Evolutionary conservation across 2,888 invertebrate genomes (phyloP).

Genomic region (Drosophila meridiana): DNA sequence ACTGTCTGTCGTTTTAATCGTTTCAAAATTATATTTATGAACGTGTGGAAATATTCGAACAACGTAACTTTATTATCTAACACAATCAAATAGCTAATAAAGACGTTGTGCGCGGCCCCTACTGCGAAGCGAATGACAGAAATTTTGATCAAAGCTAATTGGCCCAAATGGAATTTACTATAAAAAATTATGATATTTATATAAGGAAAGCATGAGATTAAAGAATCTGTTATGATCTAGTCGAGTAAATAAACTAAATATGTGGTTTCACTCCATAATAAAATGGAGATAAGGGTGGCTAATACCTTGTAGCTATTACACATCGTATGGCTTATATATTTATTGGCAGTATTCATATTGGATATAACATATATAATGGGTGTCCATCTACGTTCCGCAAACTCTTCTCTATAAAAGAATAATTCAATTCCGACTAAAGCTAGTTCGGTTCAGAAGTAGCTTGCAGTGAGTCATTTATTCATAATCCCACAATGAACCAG

Average conservation of each 20-base stretch:
- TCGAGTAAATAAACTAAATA: neutral
- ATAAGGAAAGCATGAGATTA: neutral
- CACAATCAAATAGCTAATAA: neutral
- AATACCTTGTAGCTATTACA: too few species aligned
- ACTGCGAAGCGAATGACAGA: neutral
- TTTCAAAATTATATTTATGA: conserved; percentile 26
- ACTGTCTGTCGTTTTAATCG: conserved; percentile 30
- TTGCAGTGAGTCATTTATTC: too few species aligned
- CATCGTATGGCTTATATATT: too few species aligned
- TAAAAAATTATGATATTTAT: neutral
- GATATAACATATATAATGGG: too few species aligned
- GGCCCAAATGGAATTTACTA: neutral
- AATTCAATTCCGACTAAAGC: too few species aligned
- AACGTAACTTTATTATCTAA: conserved; percentile 9
- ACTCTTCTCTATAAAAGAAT: too few species aligned
- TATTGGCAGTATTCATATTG: too few species aligned
- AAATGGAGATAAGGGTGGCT: too few species aligned
- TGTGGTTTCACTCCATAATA: too few species aligned
- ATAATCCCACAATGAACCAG: too few species aligned
- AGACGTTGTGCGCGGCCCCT: neutral
- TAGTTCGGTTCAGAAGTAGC: too few species aligned
- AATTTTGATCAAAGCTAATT: conserved; percentile 4
- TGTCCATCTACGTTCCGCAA: too few species aligned
- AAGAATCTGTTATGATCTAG: neutral
- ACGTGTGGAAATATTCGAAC: conserved; percentile 14